Conservation (phyloP, 2,888 invertebrate genomes). For the Hyposoter dolosus region DNA sequence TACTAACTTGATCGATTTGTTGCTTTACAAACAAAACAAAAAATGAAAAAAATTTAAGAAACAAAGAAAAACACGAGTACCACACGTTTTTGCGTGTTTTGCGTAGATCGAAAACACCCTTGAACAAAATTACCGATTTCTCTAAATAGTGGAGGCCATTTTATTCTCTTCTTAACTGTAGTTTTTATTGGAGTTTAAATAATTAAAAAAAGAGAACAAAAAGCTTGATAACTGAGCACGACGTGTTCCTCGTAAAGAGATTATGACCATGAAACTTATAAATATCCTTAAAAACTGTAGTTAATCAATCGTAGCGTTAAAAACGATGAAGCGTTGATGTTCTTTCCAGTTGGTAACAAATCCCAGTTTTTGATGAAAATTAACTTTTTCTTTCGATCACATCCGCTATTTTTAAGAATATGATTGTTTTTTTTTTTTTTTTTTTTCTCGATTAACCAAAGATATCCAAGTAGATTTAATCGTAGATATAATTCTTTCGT, state of each 20-base stretch:
- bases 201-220: slow-evolving; percentile 1
- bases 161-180: slow-evolving; percentile 30
- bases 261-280: slow-evolving; percentile 42
- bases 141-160: slow-evolving; percentile 19
- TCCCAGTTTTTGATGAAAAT: slow-evolving; percentile 26
- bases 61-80: slow-evolving; percentile 41
- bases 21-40: slow-evolving; percentile 55
- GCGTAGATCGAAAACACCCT: slow-evolving; percentile 37
- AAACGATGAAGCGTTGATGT: background rate
- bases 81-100: slow-evolving; percentile 47
- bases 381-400: background rate
- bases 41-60: slow-evolving; percentile 16
- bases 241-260: slow-evolving; percentile 45
- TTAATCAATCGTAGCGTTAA: background rate
- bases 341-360: background rate
- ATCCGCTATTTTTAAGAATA: slow-evolving; percentile 21
- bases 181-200: slow-evolving; percentile 14
- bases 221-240: slow-evolving; percentile 44
- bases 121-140: slow-evolving; percentile 20
- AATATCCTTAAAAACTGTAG: slow-evolving; percentile 22
- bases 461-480: slow-evolving; percentile 62
- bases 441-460: slow-evolving; percentile 65
- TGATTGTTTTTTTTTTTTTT: slow-evolving; percentile 29
- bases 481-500: slow-evolving; percentile 41
- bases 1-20: slow-evolving; percentile 62